Conservation (phyloP, 2,797 vertebrate species). For the Tapirus indicus region DNA sequence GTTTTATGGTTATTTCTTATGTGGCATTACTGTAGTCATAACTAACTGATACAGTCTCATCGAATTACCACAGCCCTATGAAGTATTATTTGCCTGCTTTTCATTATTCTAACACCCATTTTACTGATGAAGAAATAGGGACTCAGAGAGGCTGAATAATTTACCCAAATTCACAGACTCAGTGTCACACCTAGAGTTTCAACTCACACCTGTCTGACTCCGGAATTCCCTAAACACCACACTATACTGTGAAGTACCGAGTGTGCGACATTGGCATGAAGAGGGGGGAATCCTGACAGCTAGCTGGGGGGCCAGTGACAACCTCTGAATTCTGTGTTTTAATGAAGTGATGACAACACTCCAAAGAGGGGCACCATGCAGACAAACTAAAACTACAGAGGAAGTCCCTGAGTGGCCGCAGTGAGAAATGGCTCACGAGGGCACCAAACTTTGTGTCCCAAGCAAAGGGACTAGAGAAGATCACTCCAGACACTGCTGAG, state of each 20-base stretch:
- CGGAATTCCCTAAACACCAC: not conserved
- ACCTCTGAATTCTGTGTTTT: not conserved
- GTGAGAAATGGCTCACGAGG: not conserved
- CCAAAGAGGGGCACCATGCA: not conserved
- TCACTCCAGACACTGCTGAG: slow-evolving; percentile 12
- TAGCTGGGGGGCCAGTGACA: not conserved
- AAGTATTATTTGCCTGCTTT: not conserved
- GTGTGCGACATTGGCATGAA: not conserved
- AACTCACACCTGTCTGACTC: not conserved
- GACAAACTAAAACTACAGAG: not conserved
- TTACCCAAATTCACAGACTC: not conserved
- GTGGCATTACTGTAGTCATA: not conserved
- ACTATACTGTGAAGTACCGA: not conserved
- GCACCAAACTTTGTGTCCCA: not conserved
- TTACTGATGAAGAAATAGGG: not conserved
- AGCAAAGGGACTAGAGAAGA: not conserved
- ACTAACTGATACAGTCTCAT: not conserved
- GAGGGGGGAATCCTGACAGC: not conserved
- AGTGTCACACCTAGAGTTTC: not conserved
- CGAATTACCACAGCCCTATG: not conserved
- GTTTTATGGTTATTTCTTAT: not conserved
- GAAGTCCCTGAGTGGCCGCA: not conserved
- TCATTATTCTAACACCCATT: not conserved
- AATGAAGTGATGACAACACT: rapidly evolving
- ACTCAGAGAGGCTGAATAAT: not conserved